Conservation (phyloP, 2,888 invertebrate species). For the Leucozona laternaria region DNA sequence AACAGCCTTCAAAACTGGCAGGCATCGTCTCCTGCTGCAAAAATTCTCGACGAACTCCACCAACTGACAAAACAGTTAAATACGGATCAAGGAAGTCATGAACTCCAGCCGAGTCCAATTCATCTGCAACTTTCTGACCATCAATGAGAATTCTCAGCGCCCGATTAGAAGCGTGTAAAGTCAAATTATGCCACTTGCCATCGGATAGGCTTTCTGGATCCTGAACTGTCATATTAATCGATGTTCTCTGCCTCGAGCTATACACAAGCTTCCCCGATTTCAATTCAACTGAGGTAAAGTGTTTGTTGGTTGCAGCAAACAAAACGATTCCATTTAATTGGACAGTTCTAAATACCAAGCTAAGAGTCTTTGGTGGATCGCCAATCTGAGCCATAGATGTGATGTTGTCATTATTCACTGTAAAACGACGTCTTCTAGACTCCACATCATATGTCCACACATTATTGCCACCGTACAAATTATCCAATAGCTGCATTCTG, state of each 20-base stretch:
- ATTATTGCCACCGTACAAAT: constrained; percentile 90
- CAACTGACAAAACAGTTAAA: constrained; percentile 91
- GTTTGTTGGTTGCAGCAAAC: constrained; percentile 93
- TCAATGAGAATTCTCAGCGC: constrained; percentile 90
- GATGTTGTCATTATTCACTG: constrained; percentile 81
- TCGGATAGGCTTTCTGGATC: constrained; percentile 88
- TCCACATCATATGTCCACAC: constrained; percentile 86
- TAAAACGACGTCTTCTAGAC: constrained; percentile 82
- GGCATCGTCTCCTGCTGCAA: constrained; percentile 85
- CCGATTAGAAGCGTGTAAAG: constrained; percentile 88
- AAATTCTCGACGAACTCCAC: constrained; percentile 89
- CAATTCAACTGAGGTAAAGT: constrained; percentile 93
- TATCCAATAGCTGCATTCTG: constrained; percentile 93
- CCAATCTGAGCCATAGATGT: constrained; percentile 80
- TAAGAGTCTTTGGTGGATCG: constrained; percentile 89
- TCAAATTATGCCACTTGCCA: constrained; percentile 95
- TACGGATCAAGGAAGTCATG: constrained; percentile 97
- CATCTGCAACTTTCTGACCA: constrained; percentile 90
- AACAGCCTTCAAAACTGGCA: constrained; percentile 93
- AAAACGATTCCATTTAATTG: constrained; percentile 92
- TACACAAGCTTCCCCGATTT: constrained; percentile 91
- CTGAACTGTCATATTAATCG: constrained; percentile 92
- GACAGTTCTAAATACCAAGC: constrained; percentile 92
- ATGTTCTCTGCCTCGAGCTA: constrained; percentile 90
- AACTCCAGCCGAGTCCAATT: constrained; percentile 92